Percentiles rank a stretch among this genome's conserved stretches.
phyloP scores from a whole-genome alignment of 2,888 invertebrate species.

The Lasioglossum lativentre region DNA sequence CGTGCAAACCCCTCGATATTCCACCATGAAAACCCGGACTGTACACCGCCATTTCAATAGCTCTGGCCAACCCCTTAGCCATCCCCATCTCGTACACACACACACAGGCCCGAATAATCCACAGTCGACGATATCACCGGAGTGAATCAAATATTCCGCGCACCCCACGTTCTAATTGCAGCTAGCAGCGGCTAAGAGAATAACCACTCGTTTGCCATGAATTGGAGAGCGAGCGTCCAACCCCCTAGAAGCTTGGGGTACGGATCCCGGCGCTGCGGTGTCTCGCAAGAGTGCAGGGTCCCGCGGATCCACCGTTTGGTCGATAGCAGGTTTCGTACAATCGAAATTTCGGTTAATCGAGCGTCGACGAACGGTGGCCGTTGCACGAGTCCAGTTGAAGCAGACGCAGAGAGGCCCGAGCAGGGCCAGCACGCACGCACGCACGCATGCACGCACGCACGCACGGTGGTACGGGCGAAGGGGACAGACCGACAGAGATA shows the following conservation, averaged over 20 bases:
- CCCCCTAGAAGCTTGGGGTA: background rate
- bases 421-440: slow-evolving; percentile 34
- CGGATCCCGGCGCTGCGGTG: background rate
- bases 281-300: background rate
- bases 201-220: background rate
- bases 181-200: background rate
- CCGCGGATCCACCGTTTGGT: slow-evolving; percentile 39
- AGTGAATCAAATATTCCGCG: background rate
- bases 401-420: slow-evolving; percentile 30
- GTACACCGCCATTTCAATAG: background rate
- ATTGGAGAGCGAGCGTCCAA: background rate
- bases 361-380: slow-evolving; percentile 6
- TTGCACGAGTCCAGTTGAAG: slow-evolving; percentile 25
- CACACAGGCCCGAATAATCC: background rate
- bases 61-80: background rate
- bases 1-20: background rate
- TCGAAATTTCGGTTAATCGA: slow-evolving; percentile 57
- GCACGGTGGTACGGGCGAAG: slow-evolving; percentile 70
- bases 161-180: background rate
- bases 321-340: slow-evolving; percentile 41
- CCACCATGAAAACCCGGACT: background rate
- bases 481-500: slow-evolving; percentile 84
- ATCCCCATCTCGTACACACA: background rate
- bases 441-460: slow-evolving; percentile 44
- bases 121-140: background rate